These are phyloP conservation scores for Andrena minutula DNA, from an alignment of 2,888 invertebrate genomes.

Conservation along the genomic window DNA sequence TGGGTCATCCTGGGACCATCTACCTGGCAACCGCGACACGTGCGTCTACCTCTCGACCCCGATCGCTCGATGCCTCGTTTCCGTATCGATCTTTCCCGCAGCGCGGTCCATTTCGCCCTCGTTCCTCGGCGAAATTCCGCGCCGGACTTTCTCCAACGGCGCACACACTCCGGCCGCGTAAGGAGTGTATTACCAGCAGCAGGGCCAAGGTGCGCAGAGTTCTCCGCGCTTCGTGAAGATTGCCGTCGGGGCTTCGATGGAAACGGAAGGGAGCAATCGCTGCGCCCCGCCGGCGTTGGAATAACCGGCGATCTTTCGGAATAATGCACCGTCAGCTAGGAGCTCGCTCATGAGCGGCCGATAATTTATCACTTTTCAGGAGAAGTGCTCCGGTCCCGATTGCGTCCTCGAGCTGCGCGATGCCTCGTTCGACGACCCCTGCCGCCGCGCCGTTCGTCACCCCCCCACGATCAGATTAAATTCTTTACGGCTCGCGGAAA, in stretches of 20 bases:
- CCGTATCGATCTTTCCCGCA: slow-evolving; percentile 43
- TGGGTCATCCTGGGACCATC: slow-evolving; percentile 12
- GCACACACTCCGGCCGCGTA: neutral
- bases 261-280: slow-evolving; percentile 25
- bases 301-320: slow-evolving; percentile 26
- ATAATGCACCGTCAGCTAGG: slow-evolving; percentile 37
- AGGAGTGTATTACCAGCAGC: neutral
- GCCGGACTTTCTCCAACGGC: neutral
- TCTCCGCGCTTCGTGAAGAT: slow-evolving; percentile 17
- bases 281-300: neutral
- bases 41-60: slow-evolving; percentile 40
- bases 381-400: neutral
- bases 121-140: slow-evolving; percentile 5
- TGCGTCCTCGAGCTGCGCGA: neutral
- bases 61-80: slow-evolving; percentile 51
- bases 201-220: neutral
- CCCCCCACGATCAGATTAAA: slow-evolving; percentile 57
- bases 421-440: slow-evolving; percentile 34
- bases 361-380: slow-evolving; percentile 41
- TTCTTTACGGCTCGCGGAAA: slow-evolving; percentile 52
- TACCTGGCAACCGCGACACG: slow-evolving; percentile 45
- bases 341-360: slow-evolving; percentile 16
- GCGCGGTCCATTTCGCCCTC: slow-evolving; percentile 35
- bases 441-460: slow-evolving; percentile 28
- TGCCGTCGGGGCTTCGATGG: slow-evolving; percentile 33